A percentile compares a stretch with the other conserved stretches of the same genome.
Conservation (phyloP, 2,888 invertebrate genomes). For the Sesia apiformis region DNA sequence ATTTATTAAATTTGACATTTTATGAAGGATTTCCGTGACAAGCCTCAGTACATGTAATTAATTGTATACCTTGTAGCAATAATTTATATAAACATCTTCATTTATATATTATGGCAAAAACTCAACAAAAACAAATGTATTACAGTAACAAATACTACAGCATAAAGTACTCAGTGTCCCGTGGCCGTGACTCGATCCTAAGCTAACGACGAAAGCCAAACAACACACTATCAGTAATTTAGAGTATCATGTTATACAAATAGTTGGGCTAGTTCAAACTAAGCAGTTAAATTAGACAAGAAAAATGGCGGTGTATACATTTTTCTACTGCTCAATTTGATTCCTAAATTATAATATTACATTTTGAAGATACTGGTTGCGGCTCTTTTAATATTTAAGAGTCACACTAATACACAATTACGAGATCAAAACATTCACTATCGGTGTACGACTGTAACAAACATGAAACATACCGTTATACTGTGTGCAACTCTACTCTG, state of each 20-base stretch:
- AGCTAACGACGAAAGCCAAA: constrained; percentile 71
- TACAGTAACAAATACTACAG: constrained; percentile 30
- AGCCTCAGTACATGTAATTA: constrained; percentile 60
- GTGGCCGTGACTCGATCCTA: constrained; percentile 56
- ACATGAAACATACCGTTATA: constrained; percentile 39
- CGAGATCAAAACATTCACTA: constrained; percentile 62
- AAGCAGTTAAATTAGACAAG: not conserved
- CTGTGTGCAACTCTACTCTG: constrained; percentile 58
- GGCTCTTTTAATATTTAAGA: constrained; percentile 24
- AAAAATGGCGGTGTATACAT: constrained; percentile 1
- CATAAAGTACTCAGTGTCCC: constrained; percentile 43
- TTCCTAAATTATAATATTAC: constrained; percentile 17
- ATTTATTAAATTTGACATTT: constrained; percentile 73
- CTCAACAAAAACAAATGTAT: constrained; percentile 68
- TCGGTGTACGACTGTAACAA: constrained; percentile 49
- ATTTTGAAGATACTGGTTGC: constrained; percentile 13
- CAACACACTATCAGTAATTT: constrained; percentile 43
- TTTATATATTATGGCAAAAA: constrained; percentile 64
- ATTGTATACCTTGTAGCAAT: constrained; percentile 60
- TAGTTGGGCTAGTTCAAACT: not conserved
- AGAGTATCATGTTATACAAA: constrained; percentile 32
- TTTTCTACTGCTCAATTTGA: constrained; percentile 5
- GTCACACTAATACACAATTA: constrained; percentile 62
- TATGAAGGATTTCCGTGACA: constrained; percentile 68
- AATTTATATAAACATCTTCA: constrained; percentile 61